phyloP scores from a whole-genome alignment of 2,888 invertebrate species.

The Mechanitis mazaeus region DNA sequence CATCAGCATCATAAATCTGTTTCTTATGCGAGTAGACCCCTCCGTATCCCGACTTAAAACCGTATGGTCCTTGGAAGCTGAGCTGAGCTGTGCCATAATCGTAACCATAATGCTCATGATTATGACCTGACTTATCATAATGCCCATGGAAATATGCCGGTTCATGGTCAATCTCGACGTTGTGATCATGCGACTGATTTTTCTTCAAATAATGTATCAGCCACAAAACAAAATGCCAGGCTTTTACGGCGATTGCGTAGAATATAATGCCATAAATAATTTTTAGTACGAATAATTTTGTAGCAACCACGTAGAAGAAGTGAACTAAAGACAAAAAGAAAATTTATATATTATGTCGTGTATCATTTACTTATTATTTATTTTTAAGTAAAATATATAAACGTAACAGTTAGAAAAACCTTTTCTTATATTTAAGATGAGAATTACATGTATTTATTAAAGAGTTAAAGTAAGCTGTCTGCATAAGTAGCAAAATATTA shows the following conservation, averaged over 20 bases:
- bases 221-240: slow-evolving; percentile 62
- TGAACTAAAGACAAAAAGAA: slow-evolving; percentile 56
- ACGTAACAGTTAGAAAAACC: too few relatives aligned
- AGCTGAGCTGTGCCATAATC: slow-evolving; percentile 17
- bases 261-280: slow-evolving; percentile 60
- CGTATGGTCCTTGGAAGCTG: slow-evolving; percentile 34
- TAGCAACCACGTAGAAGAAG: slow-evolving; percentile 63
- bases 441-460: too few relatives aligned
- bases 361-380: background rate
- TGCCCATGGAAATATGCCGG: slow-evolving; percentile 2
- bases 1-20: slow-evolving; percentile 58
- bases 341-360: background rate
- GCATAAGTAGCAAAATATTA: too few relatives aligned
- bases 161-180: slow-evolving; percentile 48
- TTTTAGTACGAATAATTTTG: slow-evolving; percentile 60
- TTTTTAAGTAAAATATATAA: too few relatives aligned
- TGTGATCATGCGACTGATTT: slow-evolving; percentile 40
- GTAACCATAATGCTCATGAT: slow-evolving; percentile 27
- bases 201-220: slow-evolving; percentile 61
- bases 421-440: too few relatives aligned
- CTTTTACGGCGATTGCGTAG: slow-evolving; percentile 52
- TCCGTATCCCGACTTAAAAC: slow-evolving; percentile 30
- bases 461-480: too few relatives aligned
- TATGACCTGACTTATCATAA: background rate
- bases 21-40: slow-evolving; percentile 22